Evolutionary conservation across 2,113 vertebrate species (phyloP).

Genomic region (Craseonycteris thonglongyai): DNA sequence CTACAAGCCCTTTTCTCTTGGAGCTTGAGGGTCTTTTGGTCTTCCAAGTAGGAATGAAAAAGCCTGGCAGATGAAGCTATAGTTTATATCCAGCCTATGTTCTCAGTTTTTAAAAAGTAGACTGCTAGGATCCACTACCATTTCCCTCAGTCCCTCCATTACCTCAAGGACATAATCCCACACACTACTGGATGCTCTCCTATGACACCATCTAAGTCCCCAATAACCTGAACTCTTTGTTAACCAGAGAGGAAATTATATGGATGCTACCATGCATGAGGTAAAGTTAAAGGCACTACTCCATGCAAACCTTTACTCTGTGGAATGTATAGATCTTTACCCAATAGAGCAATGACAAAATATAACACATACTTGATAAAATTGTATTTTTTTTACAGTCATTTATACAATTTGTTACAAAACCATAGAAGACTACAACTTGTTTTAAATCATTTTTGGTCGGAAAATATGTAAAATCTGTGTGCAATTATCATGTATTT

Average conservation of each 20-base stretch:
- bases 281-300: not conserved
- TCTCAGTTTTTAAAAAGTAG: not conserved
- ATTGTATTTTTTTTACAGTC: constrained; percentile 98
- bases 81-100: not conserved
- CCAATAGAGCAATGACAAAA: constrained; percentile 63
- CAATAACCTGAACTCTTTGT: not conserved
- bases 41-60: not conserved
- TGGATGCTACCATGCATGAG: not conserved
- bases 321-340: not conserved
- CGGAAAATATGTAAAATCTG: constrained; percentile 93
- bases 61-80: not conserved
- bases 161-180: not conserved
- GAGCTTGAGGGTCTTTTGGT: not conserved
- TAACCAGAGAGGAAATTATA: not conserved
- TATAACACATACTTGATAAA: constrained; percentile 88
- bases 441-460: constrained; percentile 97
- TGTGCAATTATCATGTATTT: constrained; percentile 99
- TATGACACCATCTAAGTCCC: not conserved
- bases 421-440: constrained; percentile 95
- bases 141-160: not conserved
- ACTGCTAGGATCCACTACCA: not conserved
- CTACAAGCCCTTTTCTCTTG: not conserved
- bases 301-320: not conserved
- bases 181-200: not conserved
- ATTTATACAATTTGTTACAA: constrained; percentile 99